Evolutionary conservation across 2,113 vertebrate genomes (phyloP), one percentile per base, ranked within the genome.

Genomic region (Arvicanthis niloticus): DNA sequence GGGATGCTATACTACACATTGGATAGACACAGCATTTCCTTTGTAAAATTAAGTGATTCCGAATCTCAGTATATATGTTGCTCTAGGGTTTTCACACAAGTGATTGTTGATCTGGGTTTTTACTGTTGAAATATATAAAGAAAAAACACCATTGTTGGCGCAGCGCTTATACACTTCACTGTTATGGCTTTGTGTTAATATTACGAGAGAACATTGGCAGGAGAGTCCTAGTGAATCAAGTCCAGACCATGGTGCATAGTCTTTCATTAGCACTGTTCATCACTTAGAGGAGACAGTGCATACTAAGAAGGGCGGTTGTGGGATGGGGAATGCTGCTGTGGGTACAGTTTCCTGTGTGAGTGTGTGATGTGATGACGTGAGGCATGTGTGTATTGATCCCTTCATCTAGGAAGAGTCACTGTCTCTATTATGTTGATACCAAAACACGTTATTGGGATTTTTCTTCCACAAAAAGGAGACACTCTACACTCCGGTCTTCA

Each of bases 21-120:
- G 5, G 72, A 40, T 11, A n/a, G 68, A 86, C 81, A 78, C 8
- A 5, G 1, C 10, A 56, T 96, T 96, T 96, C 26, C 12, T 94
- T 73, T 88, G 7, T 85, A 92, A 95, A 96, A 87, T 40, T 65
- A 91, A 70, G 31, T 48, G 31, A 84, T 90, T 92, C 19, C 80
- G 37, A 95, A 75, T 78, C 45, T 37, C 70, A 22, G 91, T 73
- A 62, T 3, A 88, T 4, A 34, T 89, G 94, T 95, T 58, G 51
- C 37, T 42, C 5, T 13, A 89, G 81, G 34, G 15, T 12, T 97
- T 96, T 95, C 34, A 68, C n/a, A 62, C 21, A n/a, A 72, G 65
- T 78, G 58, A 81, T 82, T 91, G 19, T 75, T 88, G 82, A 80
- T 31, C 5, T 88, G 42, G 34, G 89, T 88, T 93, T 92, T 92